These are phyloP conservation scores for Eumaeus atala DNA, from an alignment of 1,140 invertebrate genomes.

Conservation along the genomic window DNA sequence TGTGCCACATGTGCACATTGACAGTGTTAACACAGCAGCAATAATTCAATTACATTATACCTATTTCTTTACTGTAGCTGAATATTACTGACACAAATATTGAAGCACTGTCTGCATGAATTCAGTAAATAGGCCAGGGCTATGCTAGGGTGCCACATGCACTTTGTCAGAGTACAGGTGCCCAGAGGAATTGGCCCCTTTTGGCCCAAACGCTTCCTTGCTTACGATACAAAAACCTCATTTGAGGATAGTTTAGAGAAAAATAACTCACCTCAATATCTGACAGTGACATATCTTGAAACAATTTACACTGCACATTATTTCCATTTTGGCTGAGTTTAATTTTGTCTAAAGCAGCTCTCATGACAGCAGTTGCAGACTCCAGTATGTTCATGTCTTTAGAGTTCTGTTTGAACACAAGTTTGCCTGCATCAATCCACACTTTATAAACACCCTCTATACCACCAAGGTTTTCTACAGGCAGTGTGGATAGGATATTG, in stretches of 20 bases:
- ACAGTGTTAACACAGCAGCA: no score
- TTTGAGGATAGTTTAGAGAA: constrained; percentile 6
- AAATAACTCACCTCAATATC: constrained; percentile 60
- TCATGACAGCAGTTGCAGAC: constrained; percentile 79
- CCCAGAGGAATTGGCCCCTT: no score
- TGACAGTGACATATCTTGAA: constrained; percentile 55
- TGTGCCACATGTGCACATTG: no score
- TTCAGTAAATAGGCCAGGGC: no score
- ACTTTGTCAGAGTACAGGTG: no score
- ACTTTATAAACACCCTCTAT: constrained; percentile 70
- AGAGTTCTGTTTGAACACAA: constrained; percentile 73
- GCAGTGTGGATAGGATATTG: constrained; percentile 78
- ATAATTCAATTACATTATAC: no score
- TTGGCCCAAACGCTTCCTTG: no score
- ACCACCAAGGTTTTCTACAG: constrained; percentile 77
- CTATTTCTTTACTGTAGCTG: no score
- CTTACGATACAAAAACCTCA: no score
- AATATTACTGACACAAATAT: no score
- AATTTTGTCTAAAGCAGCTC: constrained; percentile 76
- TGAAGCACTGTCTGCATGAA: no score
- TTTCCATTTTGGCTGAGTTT: constrained; percentile 52
- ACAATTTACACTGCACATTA: constrained; percentile 46
- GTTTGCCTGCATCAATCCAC: constrained; percentile 75
- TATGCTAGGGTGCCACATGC: no score
- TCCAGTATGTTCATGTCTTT: constrained; percentile 75